Percentiles rank a stretch among this genome's conserved stretches.
These are phyloP conservation scores for Chunga burmeisteri DNA, from an alignment of 2,113 vertebrate genomes.

Conservation along the genomic window DNA sequence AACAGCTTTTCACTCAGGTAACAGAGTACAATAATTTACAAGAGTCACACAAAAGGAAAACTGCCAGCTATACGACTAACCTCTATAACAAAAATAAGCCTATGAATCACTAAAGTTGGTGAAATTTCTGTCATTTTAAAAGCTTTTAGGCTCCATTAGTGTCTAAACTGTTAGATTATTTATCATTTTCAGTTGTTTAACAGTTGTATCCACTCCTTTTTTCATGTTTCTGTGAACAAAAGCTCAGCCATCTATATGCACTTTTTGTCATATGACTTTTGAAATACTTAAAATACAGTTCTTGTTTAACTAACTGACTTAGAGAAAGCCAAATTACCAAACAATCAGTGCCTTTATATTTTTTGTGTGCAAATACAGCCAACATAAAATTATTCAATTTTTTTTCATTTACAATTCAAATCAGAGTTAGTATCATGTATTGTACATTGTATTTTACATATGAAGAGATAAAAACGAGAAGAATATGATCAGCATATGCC, in stretches of 20 bases:
- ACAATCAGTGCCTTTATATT: background rate
- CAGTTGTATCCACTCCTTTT: slow-evolving; percentile 20
- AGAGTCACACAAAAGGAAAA: slow-evolving; percentile 29
- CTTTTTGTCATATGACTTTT: background rate
- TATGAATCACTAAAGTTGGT: slow-evolving; percentile 45
- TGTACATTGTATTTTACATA: background rate
- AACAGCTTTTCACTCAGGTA: slow-evolving; percentile 21
- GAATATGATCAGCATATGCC: background rate
- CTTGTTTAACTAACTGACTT: background rate
- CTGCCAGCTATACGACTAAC: slow-evolving; percentile 46
- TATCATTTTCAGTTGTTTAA: slow-evolving; percentile 60
- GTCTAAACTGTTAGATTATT: slow-evolving; percentile 55
- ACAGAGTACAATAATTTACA: slow-evolving; percentile 42
- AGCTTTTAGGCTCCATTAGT: slow-evolving; percentile 67
- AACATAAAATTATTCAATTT: background rate
- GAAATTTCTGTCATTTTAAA: slow-evolving; percentile 60
- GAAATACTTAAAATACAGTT: background rate
- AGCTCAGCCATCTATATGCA: background rate
- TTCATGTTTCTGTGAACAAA: background rate
- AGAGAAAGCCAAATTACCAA: background rate
- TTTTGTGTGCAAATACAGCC: background rate
- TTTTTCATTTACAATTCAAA: background rate
- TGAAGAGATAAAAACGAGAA: background rate
- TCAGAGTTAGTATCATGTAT: background rate
- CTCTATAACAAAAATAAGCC: slow-evolving; percentile 46